Evolutionary conservation across 2,797 vertebrate species (phyloP).

Genomic region (Xenopus petersii): DNA sequence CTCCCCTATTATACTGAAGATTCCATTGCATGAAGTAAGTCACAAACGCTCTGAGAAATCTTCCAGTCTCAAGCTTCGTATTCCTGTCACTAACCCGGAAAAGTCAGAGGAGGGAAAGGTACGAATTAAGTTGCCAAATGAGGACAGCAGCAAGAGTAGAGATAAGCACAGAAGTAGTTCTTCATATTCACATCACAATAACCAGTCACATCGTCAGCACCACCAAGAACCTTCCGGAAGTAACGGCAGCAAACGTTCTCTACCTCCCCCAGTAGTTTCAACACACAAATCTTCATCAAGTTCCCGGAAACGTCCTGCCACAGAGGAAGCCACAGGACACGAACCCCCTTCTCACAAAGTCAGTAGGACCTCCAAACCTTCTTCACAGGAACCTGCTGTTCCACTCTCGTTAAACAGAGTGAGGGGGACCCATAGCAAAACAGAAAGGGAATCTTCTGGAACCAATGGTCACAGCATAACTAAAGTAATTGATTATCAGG

Average conservation of each 20-base stretch:
- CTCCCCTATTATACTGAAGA: constrained; percentile 85
- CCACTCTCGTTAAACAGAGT: constrained; percentile 64
- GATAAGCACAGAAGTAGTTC: constrained; percentile 83
- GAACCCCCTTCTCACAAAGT: constrained; percentile 75
- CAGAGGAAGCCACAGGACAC: constrained; percentile 69
- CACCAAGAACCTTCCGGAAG: constrained; percentile 69
- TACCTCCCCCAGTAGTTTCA: background rate
- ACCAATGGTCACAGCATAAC: constrained; percentile 83
- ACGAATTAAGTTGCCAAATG: constrained; percentile 79
- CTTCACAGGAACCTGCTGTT: constrained; percentile 61
- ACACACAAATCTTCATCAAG: constrained; percentile 61
- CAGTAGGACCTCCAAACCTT: constrained; percentile 76
- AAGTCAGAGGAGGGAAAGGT: constrained; percentile 85
- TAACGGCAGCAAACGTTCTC: constrained; percentile 66
- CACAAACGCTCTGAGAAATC: constrained; percentile 76
- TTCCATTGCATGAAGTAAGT: constrained; percentile 72
- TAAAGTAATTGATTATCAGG: constrained; percentile 92
- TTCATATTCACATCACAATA: constrained; percentile 79
- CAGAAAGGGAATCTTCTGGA: constrained; percentile 75
- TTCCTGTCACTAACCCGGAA: constrained; percentile 61
- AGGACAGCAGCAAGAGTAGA: constrained; percentile 78
- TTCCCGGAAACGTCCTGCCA: constrained; percentile 80
- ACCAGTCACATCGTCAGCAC: constrained; percentile 74
- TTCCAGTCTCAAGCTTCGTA: constrained; percentile 74
- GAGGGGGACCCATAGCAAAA: constrained; percentile 62